phyloP scores from a whole-genome alignment of 92 coral and sea anemone species.

The Phenganax marumi region DNA sequence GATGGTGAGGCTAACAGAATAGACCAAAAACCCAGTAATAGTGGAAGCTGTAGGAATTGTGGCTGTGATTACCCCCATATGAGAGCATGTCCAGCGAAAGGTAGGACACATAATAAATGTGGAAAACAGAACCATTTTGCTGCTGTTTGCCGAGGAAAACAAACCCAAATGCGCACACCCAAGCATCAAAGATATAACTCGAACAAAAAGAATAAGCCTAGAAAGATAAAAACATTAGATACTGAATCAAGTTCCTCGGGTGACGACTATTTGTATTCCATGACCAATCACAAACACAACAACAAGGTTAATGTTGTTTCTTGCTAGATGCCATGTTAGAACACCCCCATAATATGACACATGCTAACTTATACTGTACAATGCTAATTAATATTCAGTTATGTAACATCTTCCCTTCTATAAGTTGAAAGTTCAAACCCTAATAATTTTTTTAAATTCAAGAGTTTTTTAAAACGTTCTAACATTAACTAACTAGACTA shows the following conservation, averaged over 20 bases:
- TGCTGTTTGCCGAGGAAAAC: slow-evolving; percentile 28
- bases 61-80: too few species aligned
- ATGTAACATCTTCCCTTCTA: too few species aligned
- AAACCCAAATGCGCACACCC: too few species aligned
- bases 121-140: slow-evolving; percentile 39
- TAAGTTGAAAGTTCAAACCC: too few species aligned
- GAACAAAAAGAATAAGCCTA: background rate
- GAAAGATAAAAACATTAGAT: background rate
- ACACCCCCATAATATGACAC: too few species aligned
- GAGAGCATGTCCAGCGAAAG: slow-evolving; percentile 51
- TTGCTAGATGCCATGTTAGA: too few species aligned
- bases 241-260: too few species aligned
- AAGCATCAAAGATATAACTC: background rate
- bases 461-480: background rate
- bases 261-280: slow-evolving; percentile 15
- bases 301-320: background rate
- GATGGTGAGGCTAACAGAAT: background rate
- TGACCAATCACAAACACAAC: slow-evolving; percentile 1
- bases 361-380: too few species aligned
- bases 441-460: background rate
- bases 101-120: slow-evolving; percentile 30
- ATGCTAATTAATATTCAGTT: too few species aligned
- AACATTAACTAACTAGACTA: too few species aligned
- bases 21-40: background rate
- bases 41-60: too few species aligned